Evolutionary conservation across 2,797 vertebrate genomes (phyloP), one percentile per base, ranked within the genome.

Genomic region (Antrozous pallidus): DNA sequence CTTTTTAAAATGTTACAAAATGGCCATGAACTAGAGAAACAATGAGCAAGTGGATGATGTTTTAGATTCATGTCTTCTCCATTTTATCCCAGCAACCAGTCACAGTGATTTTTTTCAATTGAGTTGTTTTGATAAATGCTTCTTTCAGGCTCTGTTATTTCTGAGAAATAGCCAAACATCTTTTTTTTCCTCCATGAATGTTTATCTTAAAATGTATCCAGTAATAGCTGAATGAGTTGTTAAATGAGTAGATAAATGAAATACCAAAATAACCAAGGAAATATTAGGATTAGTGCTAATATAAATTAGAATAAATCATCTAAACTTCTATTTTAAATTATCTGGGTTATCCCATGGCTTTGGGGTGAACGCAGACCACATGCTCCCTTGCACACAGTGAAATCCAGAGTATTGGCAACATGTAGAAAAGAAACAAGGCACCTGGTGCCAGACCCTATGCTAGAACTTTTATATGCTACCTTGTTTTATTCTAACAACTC

Each of bases 191-290:
- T 86, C 88, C 47, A 95, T 88, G 94, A 95, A 91, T 96, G 90
- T 97, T 97, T 97, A 96, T 97, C 95, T 96, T 97, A 95, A 96
- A 95, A 95, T 95, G 71, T 51, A 93, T 95, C 91, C 88, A 94
- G 74, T 94, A 91, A 93, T 89, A 96, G 92, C 88, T 80, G 82
- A 97, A 95, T 95, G 90, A 97, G 85, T 93, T 95, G 82, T 96
- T 96, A 87, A 95, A 61, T 85, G 90, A 94, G 88, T 85, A 96
- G 95, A 97, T 90, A 97, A 96, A 93, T 95, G 90, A 94, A 96
- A 94, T 87, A 65, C 84, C 73, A 91, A 97, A 96, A 96, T 96
- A 96, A 86, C 94, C 82, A 93, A 94, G 95, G 67, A 95, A 97
- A 77, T 94, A 94, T 88, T 96, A 95, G 47, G n/a, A 51, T 83